These are phyloP conservation scores for Mus minutoides DNA, from an alignment of 2,797 vertebrate genomes.

Conservation along the genomic window DNA sequence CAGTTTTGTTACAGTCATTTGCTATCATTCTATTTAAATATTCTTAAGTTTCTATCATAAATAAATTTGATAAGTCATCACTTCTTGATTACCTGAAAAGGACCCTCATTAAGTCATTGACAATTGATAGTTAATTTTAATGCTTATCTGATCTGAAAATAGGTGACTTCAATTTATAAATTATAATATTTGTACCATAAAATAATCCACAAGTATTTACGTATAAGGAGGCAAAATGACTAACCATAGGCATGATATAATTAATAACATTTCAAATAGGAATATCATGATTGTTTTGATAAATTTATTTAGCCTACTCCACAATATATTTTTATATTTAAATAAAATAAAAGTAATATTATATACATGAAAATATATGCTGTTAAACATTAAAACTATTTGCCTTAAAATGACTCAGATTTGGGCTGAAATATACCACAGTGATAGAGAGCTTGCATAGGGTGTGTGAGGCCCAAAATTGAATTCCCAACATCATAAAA, in stretches of 20 bases:
- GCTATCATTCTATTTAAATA: neutral
- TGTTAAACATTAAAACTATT: neutral
- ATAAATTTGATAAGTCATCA: neutral
- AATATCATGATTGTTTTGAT: neutral
- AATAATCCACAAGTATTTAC: neutral
- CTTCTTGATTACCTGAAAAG: neutral
- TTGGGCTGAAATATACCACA: neutral
- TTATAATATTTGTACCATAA: neutral
- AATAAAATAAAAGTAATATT: neutral
- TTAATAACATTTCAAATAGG: neutral
- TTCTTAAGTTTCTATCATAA: neutral
- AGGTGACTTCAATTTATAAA: slow-evolving; percentile 8
- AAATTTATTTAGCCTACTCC: neutral
- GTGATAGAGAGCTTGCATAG: neutral
- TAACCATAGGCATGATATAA: neutral
- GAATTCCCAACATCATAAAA: neutral
- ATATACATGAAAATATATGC: neutral
- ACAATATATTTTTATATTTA: neutral
- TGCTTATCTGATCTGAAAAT: slow-evolving; percentile 1
- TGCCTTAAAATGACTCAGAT: neutral
- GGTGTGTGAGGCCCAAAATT: neutral
- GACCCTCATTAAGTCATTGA: neutral
- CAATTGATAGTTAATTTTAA: neutral
- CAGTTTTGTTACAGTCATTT: neutral
- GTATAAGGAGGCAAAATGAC: neutral